phyloP scores from a whole-genome alignment of 2,113 vertebrate species.

The Mus spicilegus region DNA sequence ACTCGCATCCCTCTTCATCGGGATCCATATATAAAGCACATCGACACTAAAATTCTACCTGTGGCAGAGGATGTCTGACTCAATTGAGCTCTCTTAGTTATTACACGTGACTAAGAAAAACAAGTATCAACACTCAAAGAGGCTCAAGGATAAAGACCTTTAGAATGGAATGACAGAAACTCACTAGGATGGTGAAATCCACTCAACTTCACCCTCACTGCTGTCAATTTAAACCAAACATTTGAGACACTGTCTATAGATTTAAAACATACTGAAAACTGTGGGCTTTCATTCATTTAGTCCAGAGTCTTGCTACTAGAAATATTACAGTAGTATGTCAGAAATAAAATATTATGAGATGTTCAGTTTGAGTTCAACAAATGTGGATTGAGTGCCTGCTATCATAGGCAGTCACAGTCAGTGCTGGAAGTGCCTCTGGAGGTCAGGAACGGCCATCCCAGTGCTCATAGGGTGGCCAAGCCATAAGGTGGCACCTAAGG shows the following conservation, averaged over 20 bases:
- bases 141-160: neutral
- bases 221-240: neutral
- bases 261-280: constrained; percentile 9
- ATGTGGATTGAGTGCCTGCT: neutral
- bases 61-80: constrained; percentile 47
- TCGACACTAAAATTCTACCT: constrained; percentile 56
- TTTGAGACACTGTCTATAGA: neutral
- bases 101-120: constrained; percentile 29
- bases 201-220: rapidly evolving
- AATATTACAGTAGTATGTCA: neutral
- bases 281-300: neutral
- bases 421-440: neutral
- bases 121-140: constrained; percentile 50
- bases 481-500: neutral
- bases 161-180: constrained; percentile 48
- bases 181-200: neutral
- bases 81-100: constrained; percentile 60
- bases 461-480: neutral
- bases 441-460: neutral
- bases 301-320: neutral
- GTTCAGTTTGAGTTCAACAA: neutral
- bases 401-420: neutral
- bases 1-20: neutral
- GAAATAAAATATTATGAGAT: neutral
- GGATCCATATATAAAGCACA: constrained; percentile 55